These are phyloP conservation scores for Plusia festucae DNA, from an alignment of 2,888 invertebrate genomes.

Conservation along the genomic window DNA sequence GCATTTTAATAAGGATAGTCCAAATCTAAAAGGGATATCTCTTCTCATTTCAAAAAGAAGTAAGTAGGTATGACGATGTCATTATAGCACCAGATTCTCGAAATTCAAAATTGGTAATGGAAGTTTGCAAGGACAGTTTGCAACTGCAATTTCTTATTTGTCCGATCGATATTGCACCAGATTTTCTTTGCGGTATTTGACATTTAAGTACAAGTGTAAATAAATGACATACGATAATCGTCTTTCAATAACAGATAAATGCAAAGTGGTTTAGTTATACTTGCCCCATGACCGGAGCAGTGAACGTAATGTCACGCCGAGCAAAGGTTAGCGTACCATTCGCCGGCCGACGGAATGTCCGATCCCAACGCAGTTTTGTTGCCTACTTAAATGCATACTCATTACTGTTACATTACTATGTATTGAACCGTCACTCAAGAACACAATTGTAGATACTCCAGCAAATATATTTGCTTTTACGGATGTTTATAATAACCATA, in stretches of 20 bases:
- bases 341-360: constrained; percentile 56
- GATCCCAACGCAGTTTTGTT: constrained; percentile 38
- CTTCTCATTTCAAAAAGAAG: no score
- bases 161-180: background rate
- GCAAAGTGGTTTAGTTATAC: constrained; percentile 7
- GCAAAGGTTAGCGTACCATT: constrained; percentile 72
- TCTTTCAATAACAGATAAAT: constrained; percentile 5
- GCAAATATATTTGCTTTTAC: no score
- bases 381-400: constrained; percentile 20
- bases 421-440: constrained; percentile 1
- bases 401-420: constrained; percentile 29
- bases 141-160: background rate
- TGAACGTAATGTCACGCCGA: constrained; percentile 74
- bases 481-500: background rate
- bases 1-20: no score
- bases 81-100: background rate
- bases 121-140: background rate
- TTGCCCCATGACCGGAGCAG: constrained; percentile 59
- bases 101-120: background rate
- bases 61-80: background rate
- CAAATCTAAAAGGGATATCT: no score
- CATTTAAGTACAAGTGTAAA: background rate
- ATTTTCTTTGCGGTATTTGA: background rate
- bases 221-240: background rate
- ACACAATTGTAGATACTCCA: background rate